A percentile compares a stretch with the other conserved stretches of the same genome.
phyloP scores from a whole-genome alignment of 2,797 vertebrate genomes.

The Microctenopoma steveboyesi region DNA sequence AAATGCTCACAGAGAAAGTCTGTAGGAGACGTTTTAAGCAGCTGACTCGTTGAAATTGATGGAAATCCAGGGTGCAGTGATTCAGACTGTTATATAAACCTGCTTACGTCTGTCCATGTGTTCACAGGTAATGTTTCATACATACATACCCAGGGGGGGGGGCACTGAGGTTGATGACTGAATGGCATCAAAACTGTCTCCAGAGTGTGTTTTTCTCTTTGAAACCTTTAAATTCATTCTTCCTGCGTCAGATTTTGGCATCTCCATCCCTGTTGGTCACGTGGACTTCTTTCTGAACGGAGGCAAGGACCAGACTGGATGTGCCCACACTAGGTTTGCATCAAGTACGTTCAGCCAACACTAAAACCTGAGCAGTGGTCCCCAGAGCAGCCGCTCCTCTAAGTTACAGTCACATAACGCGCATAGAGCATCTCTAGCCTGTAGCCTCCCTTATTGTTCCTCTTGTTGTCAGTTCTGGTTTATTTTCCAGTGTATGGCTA shows the following conservation, averaged over 20 bases:
- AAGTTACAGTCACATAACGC: no score
- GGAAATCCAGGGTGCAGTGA: background rate
- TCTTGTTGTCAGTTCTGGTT: constrained; percentile 74
- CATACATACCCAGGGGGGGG: background rate
- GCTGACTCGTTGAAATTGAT: background rate
- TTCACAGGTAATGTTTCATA: background rate
- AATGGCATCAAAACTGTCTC: no score
- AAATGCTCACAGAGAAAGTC: no score
- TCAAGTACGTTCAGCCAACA: constrained; percentile 72
- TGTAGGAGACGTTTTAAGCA: background rate
- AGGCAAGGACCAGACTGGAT: constrained; percentile 94
- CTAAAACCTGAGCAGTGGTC: background rate
- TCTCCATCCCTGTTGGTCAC: constrained; percentile 94
- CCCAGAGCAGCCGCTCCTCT: no score
- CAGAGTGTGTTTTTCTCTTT: no score
- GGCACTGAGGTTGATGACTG: no score
- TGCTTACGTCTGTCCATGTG: background rate
- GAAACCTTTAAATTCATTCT: background rate
- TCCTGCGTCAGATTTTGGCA: constrained; percentile 88
- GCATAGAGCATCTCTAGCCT: no score
- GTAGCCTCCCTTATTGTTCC: constrained; percentile 16
- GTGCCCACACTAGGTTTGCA: constrained; percentile 77
- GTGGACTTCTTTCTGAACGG: constrained; percentile 95
- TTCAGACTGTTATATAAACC: background rate
- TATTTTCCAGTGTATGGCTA: constrained; percentile 89